phyloP scores from a whole-genome alignment of 2,797 vertebrate species.

The Atherinosoma microstoma region DNA sequence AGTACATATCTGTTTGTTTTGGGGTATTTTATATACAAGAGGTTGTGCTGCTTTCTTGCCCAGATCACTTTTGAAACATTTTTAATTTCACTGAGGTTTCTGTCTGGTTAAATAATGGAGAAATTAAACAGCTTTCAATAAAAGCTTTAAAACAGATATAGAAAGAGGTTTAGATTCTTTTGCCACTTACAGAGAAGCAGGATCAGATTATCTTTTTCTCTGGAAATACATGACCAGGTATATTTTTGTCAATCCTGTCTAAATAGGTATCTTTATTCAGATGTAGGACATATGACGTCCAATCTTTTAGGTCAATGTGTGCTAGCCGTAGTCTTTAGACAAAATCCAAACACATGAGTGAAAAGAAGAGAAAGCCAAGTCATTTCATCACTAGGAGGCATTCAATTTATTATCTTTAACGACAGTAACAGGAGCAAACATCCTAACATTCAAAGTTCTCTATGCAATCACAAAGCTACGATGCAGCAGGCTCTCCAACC shows the following conservation, averaged over 20 bases:
- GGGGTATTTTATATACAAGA: too few species aligned
- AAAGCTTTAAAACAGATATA: too few species aligned
- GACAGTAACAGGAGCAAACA: conserved; percentile 21
- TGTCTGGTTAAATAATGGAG: too few species aligned
- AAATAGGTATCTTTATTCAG: neutral
- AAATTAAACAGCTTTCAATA: too few species aligned
- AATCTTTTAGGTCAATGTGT: neutral
- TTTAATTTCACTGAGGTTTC: too few species aligned
- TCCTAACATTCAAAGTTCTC: conserved; percentile 16
- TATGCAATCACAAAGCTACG: conserved; percentile 3
- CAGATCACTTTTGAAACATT: too few species aligned
- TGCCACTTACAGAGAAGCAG: neutral
- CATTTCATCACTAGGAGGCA: conserved; percentile 14
- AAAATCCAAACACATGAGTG: neutral
- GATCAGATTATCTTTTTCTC: neutral
- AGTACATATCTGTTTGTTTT: too few species aligned
- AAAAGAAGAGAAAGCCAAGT: conserved; percentile 23
- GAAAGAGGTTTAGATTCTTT: neutral
- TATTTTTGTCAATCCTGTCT: neutral
- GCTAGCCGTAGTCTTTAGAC: neutral
- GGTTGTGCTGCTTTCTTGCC: too few species aligned
- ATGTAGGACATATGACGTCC: neutral
- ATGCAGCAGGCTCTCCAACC: conserved; percentile 2
- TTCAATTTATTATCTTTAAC: conserved; percentile 63
- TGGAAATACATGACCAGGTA: neutral